These are phyloP conservation scores for Dallia pectoralis DNA, from an alignment of 2,797 vertebrate genomes.

Conservation along the genomic window DNA sequence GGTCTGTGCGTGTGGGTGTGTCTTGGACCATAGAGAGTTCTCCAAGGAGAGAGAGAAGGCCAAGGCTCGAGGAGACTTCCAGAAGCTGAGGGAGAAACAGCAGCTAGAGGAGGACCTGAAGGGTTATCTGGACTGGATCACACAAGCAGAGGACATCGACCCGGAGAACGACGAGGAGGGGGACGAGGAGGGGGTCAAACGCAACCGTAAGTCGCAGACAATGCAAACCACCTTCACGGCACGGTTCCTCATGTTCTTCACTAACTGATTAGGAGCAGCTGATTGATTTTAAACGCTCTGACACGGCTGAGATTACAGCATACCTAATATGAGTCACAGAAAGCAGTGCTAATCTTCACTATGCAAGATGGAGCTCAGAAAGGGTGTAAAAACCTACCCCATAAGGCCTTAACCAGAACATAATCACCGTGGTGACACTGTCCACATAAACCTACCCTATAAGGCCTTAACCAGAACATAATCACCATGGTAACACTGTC, in stretches of 20 bases:
- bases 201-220: slow-evolving; percentile 81
- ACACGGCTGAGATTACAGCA: neutral
- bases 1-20: neutral
- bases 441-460: too few relatives aligned
- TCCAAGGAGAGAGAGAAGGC: slow-evolving; percentile 99
- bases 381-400: neutral
- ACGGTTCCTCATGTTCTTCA: neutral
- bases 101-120: slow-evolving; percentile 97
- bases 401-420: too few relatives aligned
- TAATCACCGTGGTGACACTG: too few relatives aligned
- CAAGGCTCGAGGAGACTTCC: slow-evolving; percentile 96
- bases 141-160: slow-evolving; percentile 97
- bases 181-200: slow-evolving; percentile 86
- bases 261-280: neutral
- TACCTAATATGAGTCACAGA: neutral
- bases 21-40: slow-evolving; percentile 83
- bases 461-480: too few relatives aligned
- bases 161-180: slow-evolving; percentile 95
- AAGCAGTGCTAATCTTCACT: neutral
- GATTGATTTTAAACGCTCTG: slow-evolving; percentile 1
- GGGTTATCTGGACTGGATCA: slow-evolving; percentile 99
- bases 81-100: slow-evolving; percentile 97
- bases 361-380: neutral
- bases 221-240: neutral
- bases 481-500: too few relatives aligned